phyloP scores from a whole-genome alignment of 2,113 vertebrate species.

The Gracilinanus agilis region DNA sequence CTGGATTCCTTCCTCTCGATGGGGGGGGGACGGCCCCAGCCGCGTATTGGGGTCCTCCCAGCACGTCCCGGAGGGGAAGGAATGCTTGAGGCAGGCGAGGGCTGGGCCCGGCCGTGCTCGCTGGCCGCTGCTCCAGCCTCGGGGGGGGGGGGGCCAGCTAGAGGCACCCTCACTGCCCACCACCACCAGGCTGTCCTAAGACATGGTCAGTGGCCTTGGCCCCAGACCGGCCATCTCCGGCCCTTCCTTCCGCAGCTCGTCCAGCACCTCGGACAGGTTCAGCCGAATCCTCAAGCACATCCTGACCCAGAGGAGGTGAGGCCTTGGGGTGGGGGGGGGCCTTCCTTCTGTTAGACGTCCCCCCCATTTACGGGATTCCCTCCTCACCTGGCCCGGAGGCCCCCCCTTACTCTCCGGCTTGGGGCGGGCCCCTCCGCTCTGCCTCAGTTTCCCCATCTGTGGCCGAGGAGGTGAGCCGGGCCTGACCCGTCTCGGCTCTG shows the following conservation, averaged over 20 bases:
- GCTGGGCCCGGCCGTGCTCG: background rate
- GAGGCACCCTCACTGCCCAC: background rate
- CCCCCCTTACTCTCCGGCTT: too few species aligned
- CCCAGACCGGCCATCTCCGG: too few species aligned
- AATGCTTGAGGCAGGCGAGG: rapidly evolving
- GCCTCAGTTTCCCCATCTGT: background rate
- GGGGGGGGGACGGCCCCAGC: background rate
- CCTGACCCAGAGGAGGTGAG: conserved; percentile 93
- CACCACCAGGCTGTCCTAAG: too few species aligned
- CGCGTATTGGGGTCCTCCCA: background rate
- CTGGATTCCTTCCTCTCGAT: too few species aligned
- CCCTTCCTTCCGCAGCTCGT: conserved; percentile 76
- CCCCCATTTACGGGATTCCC: background rate
- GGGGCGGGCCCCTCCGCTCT: background rate
- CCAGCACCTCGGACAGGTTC: conserved; percentile 89
- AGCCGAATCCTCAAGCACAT: conserved; percentile 93
- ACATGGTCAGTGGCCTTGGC: too few species aligned
- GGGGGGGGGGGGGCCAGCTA: too few species aligned
- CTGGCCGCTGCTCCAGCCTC: too few species aligned
- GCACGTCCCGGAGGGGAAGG: rapidly evolving
- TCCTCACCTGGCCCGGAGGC: too few species aligned
- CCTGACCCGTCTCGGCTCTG: rapidly evolving
- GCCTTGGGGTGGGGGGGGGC: rapidly evolving
- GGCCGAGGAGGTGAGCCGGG: background rate
- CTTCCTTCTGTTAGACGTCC: too few species aligned